Evolutionary conservation across 2,797 vertebrate species (phyloP), one percentile per base, ranked within the genome.

Genomic region (Lagocephalus sceleratus): DNA sequence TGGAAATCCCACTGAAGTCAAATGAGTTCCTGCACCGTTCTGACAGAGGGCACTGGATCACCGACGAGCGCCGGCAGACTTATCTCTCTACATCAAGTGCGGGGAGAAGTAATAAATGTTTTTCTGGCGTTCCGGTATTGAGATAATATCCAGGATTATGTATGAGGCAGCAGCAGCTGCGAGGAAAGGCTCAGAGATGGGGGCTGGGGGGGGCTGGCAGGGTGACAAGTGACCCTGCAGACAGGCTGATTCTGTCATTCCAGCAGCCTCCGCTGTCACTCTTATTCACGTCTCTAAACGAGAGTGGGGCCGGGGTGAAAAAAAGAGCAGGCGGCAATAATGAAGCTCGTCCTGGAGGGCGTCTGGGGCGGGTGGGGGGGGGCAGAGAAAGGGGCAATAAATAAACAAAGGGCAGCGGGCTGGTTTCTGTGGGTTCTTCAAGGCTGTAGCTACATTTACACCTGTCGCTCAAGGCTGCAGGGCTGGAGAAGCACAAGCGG

Each of bases 391-490:
- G 53, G 47, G 69, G 53, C 68, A 75, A 86, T 87, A 77, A 89
- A 90, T 89, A 91, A 90, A 89, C 86, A 74, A 90, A 68, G 78
- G 88, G 82, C 73, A 82, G 76, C 66, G 20, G 41, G 61, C 68
- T 69, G 78, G 65, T 81, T 79, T 71, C 60, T 83, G 70, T 51
- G 58, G 57, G 54, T 65, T 66, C 68, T 65, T 88, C 86, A 91
- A 91, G 90, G 90, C 87, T 86, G 82, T 51, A 80, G 68, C 73
- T 82, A 83, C 85, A 89, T 90, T 89, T 89, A 87, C 83, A 88
- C 85, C 88, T 87, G 89, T 89, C 90, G 85, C 90, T 91, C 80
- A 90, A 92, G 89, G 90, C 80, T 81, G 84, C 52, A 40, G 47
- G 60, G 79, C 85, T 83, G 86, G 56, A 84, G 86, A 86, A 80